These are phyloP conservation scores for Pseudomyrmex sp. DNA, from an alignment of 1,140 invertebrate genomes.

Conservation along the genomic window DNA sequence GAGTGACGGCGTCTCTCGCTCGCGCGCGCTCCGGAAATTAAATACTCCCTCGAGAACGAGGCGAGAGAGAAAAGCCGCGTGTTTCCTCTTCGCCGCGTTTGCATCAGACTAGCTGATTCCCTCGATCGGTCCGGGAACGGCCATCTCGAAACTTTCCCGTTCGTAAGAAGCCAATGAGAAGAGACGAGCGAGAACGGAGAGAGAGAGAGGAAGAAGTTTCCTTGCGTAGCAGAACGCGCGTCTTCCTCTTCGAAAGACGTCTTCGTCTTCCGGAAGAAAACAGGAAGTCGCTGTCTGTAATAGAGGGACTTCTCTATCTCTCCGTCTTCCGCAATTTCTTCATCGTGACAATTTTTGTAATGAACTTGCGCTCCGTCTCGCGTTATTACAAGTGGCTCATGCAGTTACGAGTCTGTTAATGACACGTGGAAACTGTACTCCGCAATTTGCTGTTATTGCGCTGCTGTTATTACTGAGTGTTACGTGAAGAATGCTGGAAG, in stretches of 20 bases:
- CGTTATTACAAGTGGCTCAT: not conserved
- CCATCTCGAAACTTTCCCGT: constrained; percentile 18
- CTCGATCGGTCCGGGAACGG: constrained; percentile 8
- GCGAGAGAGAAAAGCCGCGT: constrained; percentile 20
- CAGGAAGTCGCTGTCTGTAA: constrained; percentile 24
- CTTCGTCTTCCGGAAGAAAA: constrained; percentile 1
- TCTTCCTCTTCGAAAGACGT: not conserved
- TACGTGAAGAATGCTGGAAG: too few relatives aligned
- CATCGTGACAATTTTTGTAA: constrained; percentile 15
- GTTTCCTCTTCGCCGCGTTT: constrained; percentile 1
- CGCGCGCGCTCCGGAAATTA: constrained; percentile 76
- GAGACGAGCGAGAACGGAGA: not conserved
- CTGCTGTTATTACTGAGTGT: too few relatives aligned
- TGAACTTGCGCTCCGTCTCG: not conserved
- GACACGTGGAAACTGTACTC: not conserved
- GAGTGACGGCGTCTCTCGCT: constrained; percentile 62
- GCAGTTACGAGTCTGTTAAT: not conserved
- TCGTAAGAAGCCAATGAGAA: constrained; percentile 15
- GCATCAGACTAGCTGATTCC: constrained; percentile 12
- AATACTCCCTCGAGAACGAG: constrained; percentile 74
- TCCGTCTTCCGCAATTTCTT: not conserved
- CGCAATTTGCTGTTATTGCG: not conserved
- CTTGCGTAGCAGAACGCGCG: not conserved
- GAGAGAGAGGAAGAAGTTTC: not conserved
- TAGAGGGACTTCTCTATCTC: not conserved